Conservation (phyloP, 2,888 invertebrate species). For the Camptogramma bilineatum region DNA sequence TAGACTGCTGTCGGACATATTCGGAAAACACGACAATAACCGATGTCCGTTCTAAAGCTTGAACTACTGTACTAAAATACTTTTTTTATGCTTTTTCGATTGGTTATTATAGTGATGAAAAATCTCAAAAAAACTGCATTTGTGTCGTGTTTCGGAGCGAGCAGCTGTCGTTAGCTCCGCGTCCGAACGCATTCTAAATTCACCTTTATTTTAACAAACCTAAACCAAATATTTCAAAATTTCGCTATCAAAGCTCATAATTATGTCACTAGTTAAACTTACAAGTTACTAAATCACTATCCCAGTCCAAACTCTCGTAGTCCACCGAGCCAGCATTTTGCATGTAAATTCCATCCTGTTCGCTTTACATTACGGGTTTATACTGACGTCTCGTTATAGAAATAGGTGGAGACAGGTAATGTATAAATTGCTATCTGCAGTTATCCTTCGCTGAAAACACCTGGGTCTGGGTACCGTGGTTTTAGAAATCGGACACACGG, state of each 20-base stretch:
- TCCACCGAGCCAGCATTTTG: constrained; percentile 44
- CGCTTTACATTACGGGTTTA: constrained; percentile 43
- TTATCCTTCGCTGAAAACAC: constrained; percentile 31
- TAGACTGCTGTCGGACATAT: no score
- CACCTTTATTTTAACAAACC: no score
- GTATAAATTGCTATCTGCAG: constrained; percentile 43
- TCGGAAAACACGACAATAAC: no score
- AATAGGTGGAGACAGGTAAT: constrained; percentile 39
- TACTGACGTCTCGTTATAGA: constrained; percentile 37
- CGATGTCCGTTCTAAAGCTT: no score
- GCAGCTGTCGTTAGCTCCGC: no score
- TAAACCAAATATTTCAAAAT: background rate
- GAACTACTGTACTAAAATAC: no score
- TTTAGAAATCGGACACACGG: constrained; percentile 24
- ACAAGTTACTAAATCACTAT: constrained; percentile 12
- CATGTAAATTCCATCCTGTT: constrained; percentile 55
- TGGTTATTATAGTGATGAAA: no score
- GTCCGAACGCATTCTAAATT: no score
- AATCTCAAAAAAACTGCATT: no score
- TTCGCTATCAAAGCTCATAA: background rate
- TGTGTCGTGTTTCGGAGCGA: no score
- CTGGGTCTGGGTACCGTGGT: constrained; percentile 26
- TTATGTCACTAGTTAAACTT: background rate
- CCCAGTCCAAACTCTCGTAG: constrained; percentile 11
- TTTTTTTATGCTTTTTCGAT: no score